These are phyloP conservation scores for Xestia ashworthii DNA, from an alignment of 2,888 invertebrate species.

Conservation along the genomic window DNA sequence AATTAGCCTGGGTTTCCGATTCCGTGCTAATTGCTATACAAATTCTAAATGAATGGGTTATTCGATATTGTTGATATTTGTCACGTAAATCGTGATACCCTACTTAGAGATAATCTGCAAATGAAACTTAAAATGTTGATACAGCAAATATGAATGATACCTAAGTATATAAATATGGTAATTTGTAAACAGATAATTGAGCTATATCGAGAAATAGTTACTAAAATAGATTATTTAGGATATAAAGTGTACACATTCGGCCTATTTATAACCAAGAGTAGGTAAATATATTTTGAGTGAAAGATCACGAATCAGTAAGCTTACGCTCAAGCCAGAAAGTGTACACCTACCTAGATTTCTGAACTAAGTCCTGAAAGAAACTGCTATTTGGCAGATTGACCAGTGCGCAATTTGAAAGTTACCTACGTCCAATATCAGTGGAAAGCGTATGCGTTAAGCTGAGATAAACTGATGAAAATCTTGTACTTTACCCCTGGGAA, in stretches of 20 bases:
- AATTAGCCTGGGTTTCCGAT: conserved; percentile 43
- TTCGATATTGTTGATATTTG: conserved; percentile 23
- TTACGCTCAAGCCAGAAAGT: background rate
- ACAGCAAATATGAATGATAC: conserved; percentile 29
- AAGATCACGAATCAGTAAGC: background rate
- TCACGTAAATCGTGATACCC: conserved; percentile 66
- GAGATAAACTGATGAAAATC: background rate
- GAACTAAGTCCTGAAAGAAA: background rate
- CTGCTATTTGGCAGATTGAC: background rate
- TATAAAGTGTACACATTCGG: background rate
- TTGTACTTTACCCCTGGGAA: too few species aligned
- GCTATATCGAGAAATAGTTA: background rate
- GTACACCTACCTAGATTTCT: background rate
- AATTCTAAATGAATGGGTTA: conserved; percentile 28
- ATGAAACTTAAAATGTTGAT: conserved; percentile 34
- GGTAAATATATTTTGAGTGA: background rate
- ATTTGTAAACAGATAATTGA: conserved; percentile 7
- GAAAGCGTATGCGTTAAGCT: background rate
- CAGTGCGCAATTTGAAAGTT: background rate
- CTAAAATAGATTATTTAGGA: background rate
- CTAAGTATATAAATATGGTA: background rate
- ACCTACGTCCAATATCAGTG: background rate
- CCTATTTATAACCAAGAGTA: background rate
- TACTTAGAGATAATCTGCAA: conserved; percentile 62
- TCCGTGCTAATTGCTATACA: conserved; percentile 29